A percentile compares a stretch with the other conserved stretches of the same genome.
phyloP scores from a whole-genome alignment of 2,113 vertebrate species.

The Dipodomys merriami region DNA sequence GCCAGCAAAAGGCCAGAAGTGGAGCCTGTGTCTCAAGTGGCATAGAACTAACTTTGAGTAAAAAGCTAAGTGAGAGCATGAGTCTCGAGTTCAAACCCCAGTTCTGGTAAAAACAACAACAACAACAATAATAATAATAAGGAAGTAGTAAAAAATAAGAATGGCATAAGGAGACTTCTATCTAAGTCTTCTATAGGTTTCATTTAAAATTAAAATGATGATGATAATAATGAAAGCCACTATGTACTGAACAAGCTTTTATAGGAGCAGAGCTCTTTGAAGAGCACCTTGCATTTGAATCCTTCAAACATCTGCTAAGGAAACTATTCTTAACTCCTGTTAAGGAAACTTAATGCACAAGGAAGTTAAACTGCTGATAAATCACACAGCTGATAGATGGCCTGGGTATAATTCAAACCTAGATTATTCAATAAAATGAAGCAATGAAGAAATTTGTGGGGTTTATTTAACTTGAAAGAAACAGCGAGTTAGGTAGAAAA shows the following conservation, averaged over 20 bases:
- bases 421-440: slow-evolving; percentile 35
- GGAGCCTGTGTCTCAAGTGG: too few relatives aligned
- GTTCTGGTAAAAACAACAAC: background rate
- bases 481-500: slow-evolving; percentile 28
- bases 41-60: too few relatives aligned
- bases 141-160: background rate
- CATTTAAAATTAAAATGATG: slow-evolving; percentile 62
- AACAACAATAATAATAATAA: background rate
- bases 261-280: background rate
- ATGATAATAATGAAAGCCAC: slow-evolving; percentile 21
- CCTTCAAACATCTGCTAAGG: background rate
- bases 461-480: slow-evolving; percentile 50
- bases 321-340: background rate
- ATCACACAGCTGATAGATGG: background rate
- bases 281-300: slow-evolving; percentile 39
- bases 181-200: slow-evolving; percentile 26
- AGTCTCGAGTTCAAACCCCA: background rate
- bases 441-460: background rate
- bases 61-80: background rate
- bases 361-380: background rate
- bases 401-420: background rate
- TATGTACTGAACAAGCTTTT: slow-evolving; percentile 40
- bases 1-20: too few relatives aligned
- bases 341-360: slow-evolving; percentile 8
- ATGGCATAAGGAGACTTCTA: background rate